Base-by-base conservation (phyloP, 2,113 vertebrate species). In the Alosa alosa region DNA sequence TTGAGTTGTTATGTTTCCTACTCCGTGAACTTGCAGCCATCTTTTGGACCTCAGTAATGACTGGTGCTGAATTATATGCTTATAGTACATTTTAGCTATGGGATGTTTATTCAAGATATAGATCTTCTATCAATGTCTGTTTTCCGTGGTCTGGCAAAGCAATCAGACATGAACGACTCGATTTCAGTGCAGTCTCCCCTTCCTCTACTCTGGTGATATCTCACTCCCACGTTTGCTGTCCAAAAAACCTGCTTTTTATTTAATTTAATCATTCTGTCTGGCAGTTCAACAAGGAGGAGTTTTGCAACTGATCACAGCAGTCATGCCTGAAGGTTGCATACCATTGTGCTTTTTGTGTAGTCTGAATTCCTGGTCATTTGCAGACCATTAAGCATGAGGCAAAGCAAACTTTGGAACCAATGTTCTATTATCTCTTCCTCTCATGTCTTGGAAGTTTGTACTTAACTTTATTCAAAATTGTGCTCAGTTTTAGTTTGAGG, bases 91-190 rank as follows among this genome's bases (percentile, higher is more conserved):
- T 36, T 36, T 15, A 0, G 22, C 86, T 82, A 11, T 25, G 55
- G 45, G 85, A 84, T 84, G 47, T 88, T 86, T 85, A 84, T 57
- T 47, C 81, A 50, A 82, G 50, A 86, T 83, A 25, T 3, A 0
- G 18, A 17, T 55, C 41, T 45, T 84, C 18, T 82, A 36, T 90
- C 84, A 84, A 82, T 75, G 57, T 81, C 81, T 13, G 1, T 83
- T 83, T 52, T 50, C 50, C 13, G 50, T 18, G 50, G 72, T 41
- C 72, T 78, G 72, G 31, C 25, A 36, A 78, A 78, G 72, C 36
- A 36, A 78, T 78, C 36, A 39, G 72, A 39, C 72, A 78, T 41
- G 60, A 64, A 64, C 31, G 15, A 78, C 31, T 11, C 72, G 5
- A 15, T 78, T 78, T 78, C 36, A 39, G 72, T 11, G 13, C 36